Conservation (phyloP, 2,797 vertebrate genomes). For the Amphiprion clarkii region DNA sequence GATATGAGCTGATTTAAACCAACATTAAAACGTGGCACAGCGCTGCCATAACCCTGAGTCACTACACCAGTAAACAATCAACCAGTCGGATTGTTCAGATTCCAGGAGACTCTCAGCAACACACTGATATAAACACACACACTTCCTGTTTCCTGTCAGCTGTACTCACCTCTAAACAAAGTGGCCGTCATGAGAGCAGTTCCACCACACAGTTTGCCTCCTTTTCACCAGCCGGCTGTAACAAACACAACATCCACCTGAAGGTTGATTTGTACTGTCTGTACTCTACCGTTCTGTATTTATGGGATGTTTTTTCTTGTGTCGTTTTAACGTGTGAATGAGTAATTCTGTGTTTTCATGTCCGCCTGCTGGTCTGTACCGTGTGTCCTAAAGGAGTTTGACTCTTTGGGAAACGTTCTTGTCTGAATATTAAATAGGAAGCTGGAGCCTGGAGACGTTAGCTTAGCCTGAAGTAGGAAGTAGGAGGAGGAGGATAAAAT, state of each 20-base stretch:
- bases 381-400: slow-evolving; percentile 15
- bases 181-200: slow-evolving; percentile 18
- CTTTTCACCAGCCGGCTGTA: slow-evolving; percentile 47
- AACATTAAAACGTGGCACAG: not conserved
- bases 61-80: slow-evolving; percentile 22
- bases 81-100: not conserved
- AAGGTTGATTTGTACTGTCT: slow-evolving; percentile 31
- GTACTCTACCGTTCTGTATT: slow-evolving; percentile 30
- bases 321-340: slow-evolving; percentile 40
- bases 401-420: slow-evolving; percentile 15
- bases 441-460: not conserved
- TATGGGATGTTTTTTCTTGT: slow-evolving; percentile 19
- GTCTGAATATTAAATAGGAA: slow-evolving; percentile 1
- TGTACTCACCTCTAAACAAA: slow-evolving; percentile 23
- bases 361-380: slow-evolving; percentile 12
- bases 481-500: not conserved
- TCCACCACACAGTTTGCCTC: slow-evolving; percentile 34
- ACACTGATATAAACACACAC: slow-evolving; percentile 35
- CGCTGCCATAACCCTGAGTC: slow-evolving; percentile 10
- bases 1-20: slow-evolving; percentile 26
- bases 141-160: slow-evolving; percentile 36
- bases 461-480: too few relatives aligned
- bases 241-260: slow-evolving; percentile 42
- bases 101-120: slow-evolving; percentile 12
- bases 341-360: slow-evolving; percentile 22